Conservation (phyloP, 2,888 invertebrate genomes). For the Ecliptopera silaceata region DNA sequence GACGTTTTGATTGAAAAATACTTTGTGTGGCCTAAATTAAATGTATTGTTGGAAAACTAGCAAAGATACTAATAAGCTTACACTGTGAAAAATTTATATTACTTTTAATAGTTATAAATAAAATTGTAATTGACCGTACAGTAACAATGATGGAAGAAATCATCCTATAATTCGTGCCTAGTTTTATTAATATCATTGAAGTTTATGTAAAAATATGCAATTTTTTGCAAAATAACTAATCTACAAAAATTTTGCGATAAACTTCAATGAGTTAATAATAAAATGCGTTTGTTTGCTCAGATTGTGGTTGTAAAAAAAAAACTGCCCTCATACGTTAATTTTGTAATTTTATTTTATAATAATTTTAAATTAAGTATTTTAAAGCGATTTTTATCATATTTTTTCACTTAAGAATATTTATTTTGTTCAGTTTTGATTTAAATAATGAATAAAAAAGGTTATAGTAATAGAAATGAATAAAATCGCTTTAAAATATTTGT, state of each 20-base stretch:
- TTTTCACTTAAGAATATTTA: too few species aligned
- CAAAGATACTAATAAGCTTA: constrained; percentile 30
- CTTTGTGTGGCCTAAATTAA: neutral
- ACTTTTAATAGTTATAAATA: constrained; percentile 28
- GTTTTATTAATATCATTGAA: too few species aligned
- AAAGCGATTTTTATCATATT: constrained; percentile 1
- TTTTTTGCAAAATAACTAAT: too few species aligned
- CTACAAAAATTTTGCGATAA: neutral
- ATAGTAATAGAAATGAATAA: neutral
- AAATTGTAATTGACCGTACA: constrained; percentile 25
- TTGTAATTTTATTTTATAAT: constrained; percentile 35
- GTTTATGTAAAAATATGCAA: too few species aligned
- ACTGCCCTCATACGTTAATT: constrained; percentile 39
- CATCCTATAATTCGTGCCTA: constrained; percentile 71
- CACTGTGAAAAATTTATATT: constrained; percentile 35
- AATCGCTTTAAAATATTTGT: constrained; percentile 10
- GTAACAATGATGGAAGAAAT: constrained; percentile 30
- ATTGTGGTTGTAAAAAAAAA: constrained; percentile 65
- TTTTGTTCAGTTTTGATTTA: too few species aligned
- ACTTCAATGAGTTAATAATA: constrained; percentile 38
- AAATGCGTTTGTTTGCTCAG: constrained; percentile 68
- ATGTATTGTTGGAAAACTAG: constrained; percentile 28
- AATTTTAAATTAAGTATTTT: constrained; percentile 1
- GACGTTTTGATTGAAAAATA: neutral
- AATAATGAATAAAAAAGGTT: neutral